Percentiles rank a stretch among this genome's conserved stretches.
Conservation (phyloP, 2,888 invertebrate genomes). For the Gymnoscelis rufifasciata region DNA sequence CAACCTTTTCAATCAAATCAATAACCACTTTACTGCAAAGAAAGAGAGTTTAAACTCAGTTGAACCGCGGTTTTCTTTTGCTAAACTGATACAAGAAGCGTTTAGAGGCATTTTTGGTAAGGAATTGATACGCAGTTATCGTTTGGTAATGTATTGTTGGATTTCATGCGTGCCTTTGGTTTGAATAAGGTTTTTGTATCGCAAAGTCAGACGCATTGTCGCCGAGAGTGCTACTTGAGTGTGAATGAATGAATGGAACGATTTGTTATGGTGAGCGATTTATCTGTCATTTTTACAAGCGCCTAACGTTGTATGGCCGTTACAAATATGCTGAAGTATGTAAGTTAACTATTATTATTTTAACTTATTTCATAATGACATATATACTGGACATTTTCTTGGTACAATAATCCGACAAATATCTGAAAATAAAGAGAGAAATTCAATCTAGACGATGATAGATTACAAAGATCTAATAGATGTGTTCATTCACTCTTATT, state of each 20-base stretch:
- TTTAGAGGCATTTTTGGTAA: conserved; percentile 34
- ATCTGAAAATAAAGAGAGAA: no score
- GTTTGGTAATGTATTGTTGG: conserved; percentile 58
- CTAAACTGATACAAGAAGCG: conserved; percentile 5
- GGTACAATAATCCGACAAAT: background rate
- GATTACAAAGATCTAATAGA: no score
- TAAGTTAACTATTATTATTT: background rate
- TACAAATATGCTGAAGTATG: no score
- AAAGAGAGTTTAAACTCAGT: background rate
- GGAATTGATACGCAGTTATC: conserved; percentile 52
- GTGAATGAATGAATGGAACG: conserved; percentile 41
- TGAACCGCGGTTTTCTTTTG: background rate
- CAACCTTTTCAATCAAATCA: conserved; percentile 2
- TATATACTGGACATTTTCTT: background rate
- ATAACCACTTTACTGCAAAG: background rate
- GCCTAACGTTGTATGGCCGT: conserved; percentile 35
- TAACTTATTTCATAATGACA: background rate
- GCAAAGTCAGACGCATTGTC: conserved; percentile 56
- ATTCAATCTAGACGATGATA: no score
- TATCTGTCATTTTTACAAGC: conserved; percentile 44
- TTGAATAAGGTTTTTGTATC: conserved; percentile 14
- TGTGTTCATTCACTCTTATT: no score
- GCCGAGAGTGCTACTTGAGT: conserved; percentile 55
- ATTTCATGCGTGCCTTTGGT: conserved; percentile 67
- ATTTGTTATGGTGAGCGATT: conserved; percentile 64